These are phyloP conservation scores for Dynastes hyllus DNA, from an alignment of 2,888 invertebrate species.

Conservation along the genomic window DNA sequence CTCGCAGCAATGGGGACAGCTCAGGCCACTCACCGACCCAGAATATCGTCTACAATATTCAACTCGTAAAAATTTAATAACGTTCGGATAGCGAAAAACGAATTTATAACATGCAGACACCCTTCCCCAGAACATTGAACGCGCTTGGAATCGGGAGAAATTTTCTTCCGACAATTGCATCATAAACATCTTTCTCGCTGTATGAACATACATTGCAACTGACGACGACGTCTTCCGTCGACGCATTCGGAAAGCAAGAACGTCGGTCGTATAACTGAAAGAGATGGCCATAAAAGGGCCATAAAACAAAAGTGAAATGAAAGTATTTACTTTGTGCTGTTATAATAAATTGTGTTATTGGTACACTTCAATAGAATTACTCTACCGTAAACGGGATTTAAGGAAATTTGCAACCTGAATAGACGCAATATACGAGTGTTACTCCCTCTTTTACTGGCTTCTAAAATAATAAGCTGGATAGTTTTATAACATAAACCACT, in stretches of 20 bases:
- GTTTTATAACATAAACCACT: too few species aligned
- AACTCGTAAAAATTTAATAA: conserved; percentile 22
- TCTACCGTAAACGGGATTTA: too few species aligned
- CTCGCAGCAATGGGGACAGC: too few species aligned
- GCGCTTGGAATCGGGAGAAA: background rate
- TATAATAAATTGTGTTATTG: conserved; percentile 17
- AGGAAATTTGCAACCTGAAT: too few species aligned
- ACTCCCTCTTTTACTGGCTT: too few species aligned
- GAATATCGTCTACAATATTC: conserved; percentile 6
- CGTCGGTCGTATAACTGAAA: conserved; percentile 7
- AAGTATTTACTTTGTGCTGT: background rate
- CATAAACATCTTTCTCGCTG: conserved; percentile 20
- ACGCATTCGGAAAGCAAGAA: background rate
- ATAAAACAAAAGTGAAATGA: conserved; percentile 14
- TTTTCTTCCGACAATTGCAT: conserved; percentile 20
- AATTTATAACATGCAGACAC: conserved; percentile 29
- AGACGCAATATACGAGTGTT: too few species aligned
- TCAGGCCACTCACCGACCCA: too few species aligned
- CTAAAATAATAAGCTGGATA: too few species aligned
- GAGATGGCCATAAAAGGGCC: background rate
- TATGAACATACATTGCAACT: background rate
- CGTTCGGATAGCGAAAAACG: conserved; percentile 8
- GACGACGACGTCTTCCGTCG: background rate
- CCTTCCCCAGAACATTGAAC: background rate
- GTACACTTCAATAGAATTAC: background rate